A percentile compares a stretch with the other conserved stretches of the same genome.
These are phyloP conservation scores for Trissoscelio sp. DNA, from an alignment of 2,888 invertebrate species.

Conservation along the genomic window DNA sequence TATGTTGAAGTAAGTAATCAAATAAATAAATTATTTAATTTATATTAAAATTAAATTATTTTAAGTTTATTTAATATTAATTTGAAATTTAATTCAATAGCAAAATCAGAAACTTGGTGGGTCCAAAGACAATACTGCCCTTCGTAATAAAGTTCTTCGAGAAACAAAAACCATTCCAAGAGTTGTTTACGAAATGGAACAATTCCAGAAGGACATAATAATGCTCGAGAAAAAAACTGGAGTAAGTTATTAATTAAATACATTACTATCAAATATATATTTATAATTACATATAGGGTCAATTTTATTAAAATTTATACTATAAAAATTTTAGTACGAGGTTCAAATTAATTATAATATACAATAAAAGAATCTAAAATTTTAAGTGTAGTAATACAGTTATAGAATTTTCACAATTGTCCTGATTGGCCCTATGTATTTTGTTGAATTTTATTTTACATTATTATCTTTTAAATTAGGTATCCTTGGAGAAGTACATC, in stretches of 20 bases:
- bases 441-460: slow-evolving; percentile 37
- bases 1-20: slow-evolving; percentile 84
- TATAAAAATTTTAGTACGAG: too few species aligned
- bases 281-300: too few species aligned
- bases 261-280: slow-evolving; percentile 3
- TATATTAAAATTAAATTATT: not conserved
- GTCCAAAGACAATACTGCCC: slow-evolving; percentile 82
- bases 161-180: slow-evolving; percentile 88
- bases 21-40: not conserved
- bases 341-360: too few species aligned
- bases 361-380: too few species aligned
- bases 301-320: slow-evolving; percentile 19
- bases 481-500: slow-evolving; percentile 84
- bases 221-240: slow-evolving; percentile 86
- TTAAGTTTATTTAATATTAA: not conserved
- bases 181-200: slow-evolving; percentile 87
- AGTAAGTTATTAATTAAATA: slow-evolving; percentile 80
- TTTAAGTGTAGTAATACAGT: too few species aligned
- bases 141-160: slow-evolving; percentile 85
- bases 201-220: slow-evolving; percentile 86
- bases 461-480: slow-evolving; percentile 69
- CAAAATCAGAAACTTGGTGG: slow-evolving; percentile 76
- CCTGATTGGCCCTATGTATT: too few species aligned
- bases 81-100: slow-evolving; percentile 42
- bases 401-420: too few species aligned